Evolutionary conservation across 2,113 vertebrate genomes (phyloP).

Genomic region (Leucoraja erinaceus): DNA sequence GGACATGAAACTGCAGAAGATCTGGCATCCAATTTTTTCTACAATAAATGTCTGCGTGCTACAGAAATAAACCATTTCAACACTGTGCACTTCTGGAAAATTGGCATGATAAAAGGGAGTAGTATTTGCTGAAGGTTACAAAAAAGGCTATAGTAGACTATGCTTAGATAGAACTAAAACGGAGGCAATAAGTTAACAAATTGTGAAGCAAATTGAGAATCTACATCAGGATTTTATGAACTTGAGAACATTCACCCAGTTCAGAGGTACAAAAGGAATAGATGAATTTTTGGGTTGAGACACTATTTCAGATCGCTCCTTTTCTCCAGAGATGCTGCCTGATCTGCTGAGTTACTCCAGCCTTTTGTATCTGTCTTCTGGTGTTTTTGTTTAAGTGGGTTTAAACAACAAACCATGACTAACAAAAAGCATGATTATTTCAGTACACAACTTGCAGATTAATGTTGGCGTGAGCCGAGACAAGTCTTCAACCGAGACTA

Average conservation of each 20-base stretch:
- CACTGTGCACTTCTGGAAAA: slow-evolving; percentile 41
- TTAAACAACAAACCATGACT: not conserved
- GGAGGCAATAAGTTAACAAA: not conserved
- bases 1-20: not conserved
- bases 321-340: too few species aligned
- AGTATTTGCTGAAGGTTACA: not conserved
- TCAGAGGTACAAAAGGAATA: too few species aligned
- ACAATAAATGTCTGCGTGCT: not conserved
- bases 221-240: not conserved
- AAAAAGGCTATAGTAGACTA: not conserved
- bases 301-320: too few species aligned
- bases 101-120: not conserved
- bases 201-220: not conserved
- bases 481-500: too few species aligned
- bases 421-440: not conserved
- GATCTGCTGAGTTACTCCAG: too few species aligned
- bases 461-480: too few species aligned
- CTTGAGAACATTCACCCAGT: not conserved
- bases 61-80: slow-evolving; percentile 24
- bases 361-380: too few species aligned
- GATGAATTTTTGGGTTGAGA: too few species aligned
- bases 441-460: not conserved
- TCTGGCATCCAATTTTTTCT: not conserved
- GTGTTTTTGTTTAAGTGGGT: too few species aligned
- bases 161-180: not conserved